Conservation (phyloP, 2,797 vertebrate genomes). For the Phalanger gymnotis region DNA sequence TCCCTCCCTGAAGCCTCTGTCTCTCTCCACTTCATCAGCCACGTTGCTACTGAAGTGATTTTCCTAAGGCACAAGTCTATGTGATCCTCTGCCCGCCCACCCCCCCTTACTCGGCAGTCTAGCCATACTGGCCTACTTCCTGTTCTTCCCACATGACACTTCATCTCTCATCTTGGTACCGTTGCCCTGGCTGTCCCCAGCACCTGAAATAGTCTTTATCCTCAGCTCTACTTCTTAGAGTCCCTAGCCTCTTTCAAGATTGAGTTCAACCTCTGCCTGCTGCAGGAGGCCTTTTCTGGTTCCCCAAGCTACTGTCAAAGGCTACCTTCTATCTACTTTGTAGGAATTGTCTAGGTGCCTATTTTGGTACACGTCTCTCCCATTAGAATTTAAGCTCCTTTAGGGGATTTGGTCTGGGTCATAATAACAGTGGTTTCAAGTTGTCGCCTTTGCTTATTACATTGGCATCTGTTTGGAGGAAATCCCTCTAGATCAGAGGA, state of each 20-base stretch:
- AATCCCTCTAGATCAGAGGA: background rate
- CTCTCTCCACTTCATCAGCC: background rate
- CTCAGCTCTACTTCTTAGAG: background rate
- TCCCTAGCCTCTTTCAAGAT: background rate
- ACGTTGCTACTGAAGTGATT: background rate
- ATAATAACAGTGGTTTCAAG: background rate
- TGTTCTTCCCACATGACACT: background rate
- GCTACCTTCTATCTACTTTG: background rate
- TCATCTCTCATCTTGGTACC: background rate
- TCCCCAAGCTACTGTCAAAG: background rate
- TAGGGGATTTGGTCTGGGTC: background rate
- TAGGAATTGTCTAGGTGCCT: background rate
- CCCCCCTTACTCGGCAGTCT: background rate
- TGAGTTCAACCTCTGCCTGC: background rate
- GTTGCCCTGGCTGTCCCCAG: background rate
- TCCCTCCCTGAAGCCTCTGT: too few relatives aligned
- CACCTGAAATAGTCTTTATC: background rate
- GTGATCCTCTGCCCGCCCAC: background rate
- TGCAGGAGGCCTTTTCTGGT: background rate
- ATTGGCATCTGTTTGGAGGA: background rate
- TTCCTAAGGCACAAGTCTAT: background rate
- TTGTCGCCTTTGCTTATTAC: background rate
- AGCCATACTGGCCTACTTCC: background rate
- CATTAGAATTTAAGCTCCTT: background rate
- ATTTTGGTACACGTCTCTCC: background rate